Conservation (phyloP, 2,797 vertebrate genomes). For the Mallotus villosus region DNA sequence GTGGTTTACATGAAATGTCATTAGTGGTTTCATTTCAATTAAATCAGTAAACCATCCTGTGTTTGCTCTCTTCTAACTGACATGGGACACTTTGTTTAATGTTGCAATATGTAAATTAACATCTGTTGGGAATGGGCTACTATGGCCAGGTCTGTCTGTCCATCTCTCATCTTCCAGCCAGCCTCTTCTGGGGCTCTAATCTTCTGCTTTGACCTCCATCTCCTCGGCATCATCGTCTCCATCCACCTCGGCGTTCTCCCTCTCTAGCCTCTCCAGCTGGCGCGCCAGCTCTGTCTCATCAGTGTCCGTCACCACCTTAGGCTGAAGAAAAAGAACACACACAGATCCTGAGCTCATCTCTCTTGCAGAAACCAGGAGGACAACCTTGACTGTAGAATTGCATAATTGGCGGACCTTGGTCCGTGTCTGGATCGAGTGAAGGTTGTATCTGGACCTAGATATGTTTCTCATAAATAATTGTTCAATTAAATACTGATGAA, state of each 20-base stretch:
- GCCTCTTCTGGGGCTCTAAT: conserved; percentile 68
- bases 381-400: no score
- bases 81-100: conserved; percentile 53
- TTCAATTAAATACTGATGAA: no score
- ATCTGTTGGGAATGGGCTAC: conserved; percentile 51
- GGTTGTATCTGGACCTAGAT: no score
- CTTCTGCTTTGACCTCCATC: conserved; percentile 98
- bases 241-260: conserved; percentile 98
- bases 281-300: conserved; percentile 96
- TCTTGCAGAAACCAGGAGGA: neutral
- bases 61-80: conserved; percentile 24
- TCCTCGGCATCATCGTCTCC: conserved; percentile 96
- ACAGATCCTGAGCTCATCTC: neutral
- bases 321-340: conserved; percentile 65
- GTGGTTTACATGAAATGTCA: conserved; percentile 35
- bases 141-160: conserved; percentile 48
- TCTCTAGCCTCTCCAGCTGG: conserved; percentile 93
- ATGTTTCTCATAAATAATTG: no score
- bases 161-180: conserved; percentile 10
- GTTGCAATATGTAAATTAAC: conserved; percentile 53
- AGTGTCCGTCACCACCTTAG: conserved; percentile 98
- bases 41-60: conserved; percentile 18
- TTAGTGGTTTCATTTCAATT: conserved; percentile 36
- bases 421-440: neutral
- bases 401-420: neutral